phyloP scores from a whole-genome alignment of 2,888 invertebrate genomes.

The Parascotia fuliginaria region DNA sequence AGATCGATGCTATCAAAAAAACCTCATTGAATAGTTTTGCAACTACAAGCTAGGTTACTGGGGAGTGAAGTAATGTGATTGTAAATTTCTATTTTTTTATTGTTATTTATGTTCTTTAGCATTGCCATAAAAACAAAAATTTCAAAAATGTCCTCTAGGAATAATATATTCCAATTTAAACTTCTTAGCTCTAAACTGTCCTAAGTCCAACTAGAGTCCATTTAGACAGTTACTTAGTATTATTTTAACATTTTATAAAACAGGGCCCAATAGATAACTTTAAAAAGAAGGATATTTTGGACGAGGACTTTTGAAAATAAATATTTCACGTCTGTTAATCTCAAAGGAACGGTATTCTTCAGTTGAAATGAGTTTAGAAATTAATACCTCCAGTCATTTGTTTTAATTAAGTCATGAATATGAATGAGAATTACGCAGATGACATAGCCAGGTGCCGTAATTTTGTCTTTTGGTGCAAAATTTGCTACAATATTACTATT shows the following conservation, averaged over 20 bases:
- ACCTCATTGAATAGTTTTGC: no score
- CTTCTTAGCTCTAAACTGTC: constrained; percentile 8
- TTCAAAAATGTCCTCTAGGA: constrained; percentile 4
- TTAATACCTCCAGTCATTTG: constrained; percentile 70
- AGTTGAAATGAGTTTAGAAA: constrained; percentile 65
- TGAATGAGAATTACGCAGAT: constrained; percentile 60
- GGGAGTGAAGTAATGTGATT: no score
- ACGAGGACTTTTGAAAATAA: constrained; percentile 35
- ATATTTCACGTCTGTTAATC: constrained; percentile 48
- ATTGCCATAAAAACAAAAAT: background rate
- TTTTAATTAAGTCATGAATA: constrained; percentile 76
- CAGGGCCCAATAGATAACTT: constrained; percentile 17
- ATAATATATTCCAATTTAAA: constrained; percentile 13
- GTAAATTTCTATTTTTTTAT: no score
- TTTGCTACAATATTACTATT: constrained; percentile 24
- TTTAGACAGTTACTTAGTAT: constrained; percentile 4
- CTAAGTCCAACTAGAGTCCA: constrained; percentile 11
- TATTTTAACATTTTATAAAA: constrained; percentile 19
- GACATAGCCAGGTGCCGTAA: constrained; percentile 55
- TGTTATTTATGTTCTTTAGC: no score
- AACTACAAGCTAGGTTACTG: no score
- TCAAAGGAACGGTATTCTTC: constrained; percentile 58
- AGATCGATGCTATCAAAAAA: no score
- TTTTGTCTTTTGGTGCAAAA: constrained; percentile 50
- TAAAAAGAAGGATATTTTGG: constrained; percentile 33